Evolutionary conservation across 2,797 vertebrate genomes (phyloP), one percentile per base, ranked within the genome.

Genomic region (Premnoplex brunnescens): DNA sequence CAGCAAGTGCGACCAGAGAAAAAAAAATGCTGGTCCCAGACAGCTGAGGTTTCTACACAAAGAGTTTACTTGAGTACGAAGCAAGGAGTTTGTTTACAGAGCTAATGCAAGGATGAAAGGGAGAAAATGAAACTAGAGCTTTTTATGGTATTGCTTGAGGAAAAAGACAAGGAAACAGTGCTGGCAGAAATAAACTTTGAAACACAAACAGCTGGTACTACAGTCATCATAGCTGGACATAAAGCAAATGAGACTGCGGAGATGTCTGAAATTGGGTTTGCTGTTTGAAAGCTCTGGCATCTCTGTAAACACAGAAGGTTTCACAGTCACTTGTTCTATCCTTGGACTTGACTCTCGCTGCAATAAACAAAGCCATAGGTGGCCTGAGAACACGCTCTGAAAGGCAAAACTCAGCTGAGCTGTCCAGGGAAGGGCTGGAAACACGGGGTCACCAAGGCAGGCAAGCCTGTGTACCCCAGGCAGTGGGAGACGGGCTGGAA

Each of bases 81-180:
- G 58, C 37, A 39, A 60, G 46, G 85, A 93, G 73, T 64, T 19
- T 96, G 93, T 91, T 96, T 93, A 72, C 76, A 77, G 85, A 86
- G 82, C 79, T 95, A 94, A 91, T 72, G 85, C n/a, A 32, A 43
- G 62, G 82, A 95, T 94, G 80, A 95, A 94, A 96, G 82, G 62
- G n/a, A 86, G 82, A 66, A 89, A 93, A 95, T 91, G 93, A 69
- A 95, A 72, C 85, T 26, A 27, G 62, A 84, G 85, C 73, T 93
- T 91, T 95, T 88, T 75, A 55, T 76, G 58, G 58, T 59, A 19
- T 51, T 58, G 86, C 85, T 92, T n/a, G 68, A 77, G 87, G 82
- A 77, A 84, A 89, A 66, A 80, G 69, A 68, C 43, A 43, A 91
- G 85, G 66, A 66, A 91, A 83, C 60, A 60, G 39, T 17, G 20